Base-by-base conservation (phyloP, 30 jellyfish, hydroid and myxozoan species). In the Pelagia noctiluca region DNA sequence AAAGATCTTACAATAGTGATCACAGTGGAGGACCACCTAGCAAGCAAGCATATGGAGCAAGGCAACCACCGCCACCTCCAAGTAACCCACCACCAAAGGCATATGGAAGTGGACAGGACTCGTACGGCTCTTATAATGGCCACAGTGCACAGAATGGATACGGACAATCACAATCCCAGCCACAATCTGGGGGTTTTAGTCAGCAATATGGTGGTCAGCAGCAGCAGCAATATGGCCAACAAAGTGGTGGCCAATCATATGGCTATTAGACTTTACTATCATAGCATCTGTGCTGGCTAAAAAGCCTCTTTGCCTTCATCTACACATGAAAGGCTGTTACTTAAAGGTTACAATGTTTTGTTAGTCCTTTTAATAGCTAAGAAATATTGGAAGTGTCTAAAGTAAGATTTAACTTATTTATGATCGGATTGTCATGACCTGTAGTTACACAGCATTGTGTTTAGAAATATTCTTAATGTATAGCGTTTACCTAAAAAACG, bases 21-120 rank as follows among this genome's bases (percentile, higher is more conserved):
- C 63, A 72, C 19, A 69, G 52, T 26, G 82, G 90, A 3, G 90
- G 90, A 11, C 90, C 90, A 34, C 77, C 90, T 13, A 65, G 74
- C 90, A 80, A 80, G 46, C 90, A 80, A 50, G 26, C 83, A 22
- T 80, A 80, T 49, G 77, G 84, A 23, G 67, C 25, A 32, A 53
- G 84, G 29, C 25, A 63, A 26, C 82, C 37, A 11, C 83, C 77
- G 2, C 90, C 90, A 18, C 90, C 90, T 12, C 65, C 79, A 31
- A 33, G 68, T 12, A 75, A 69, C 25, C 83, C 83, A 2, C 90
- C 90, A 2, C 81, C 47, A 47, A 63, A 63, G 62, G 64, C 63
- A 33, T 32, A 62, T 5, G 37, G 31, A 13, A 26, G 11, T 23
- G 26, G 68, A 16, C 72, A 63, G 57, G 64, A 47, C 70, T 64